Evolutionary conservation across 2,888 invertebrate genomes (phyloP).

Genomic region (Neoaliturus tenellus): DNA sequence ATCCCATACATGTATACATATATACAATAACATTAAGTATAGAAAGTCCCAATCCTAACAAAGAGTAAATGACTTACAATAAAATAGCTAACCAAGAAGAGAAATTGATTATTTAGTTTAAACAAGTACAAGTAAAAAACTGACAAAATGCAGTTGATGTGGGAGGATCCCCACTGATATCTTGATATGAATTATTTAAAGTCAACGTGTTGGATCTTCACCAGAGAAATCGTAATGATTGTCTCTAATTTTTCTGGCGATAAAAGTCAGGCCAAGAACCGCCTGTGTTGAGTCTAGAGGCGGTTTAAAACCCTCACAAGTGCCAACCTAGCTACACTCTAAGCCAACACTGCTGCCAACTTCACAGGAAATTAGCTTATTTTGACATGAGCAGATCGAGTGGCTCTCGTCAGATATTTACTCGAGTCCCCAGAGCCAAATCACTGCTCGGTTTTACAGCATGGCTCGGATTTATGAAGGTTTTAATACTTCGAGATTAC

Average conservation of each 20-base stretch:
- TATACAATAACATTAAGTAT: no score
- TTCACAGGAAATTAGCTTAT: conserved; percentile 2
- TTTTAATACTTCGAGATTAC: background rate
- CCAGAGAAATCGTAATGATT: background rate
- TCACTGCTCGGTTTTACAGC: background rate
- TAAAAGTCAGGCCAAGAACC: background rate
- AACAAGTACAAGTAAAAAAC: no score
- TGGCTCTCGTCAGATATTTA: background rate
- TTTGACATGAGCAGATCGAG: background rate
- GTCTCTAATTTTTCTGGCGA: background rate
- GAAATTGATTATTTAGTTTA: no score
- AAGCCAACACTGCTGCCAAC: conserved; percentile 2
- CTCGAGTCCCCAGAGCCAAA: background rate
- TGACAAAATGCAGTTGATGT: no score
- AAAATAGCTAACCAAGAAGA: no score
- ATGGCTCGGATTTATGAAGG: background rate
- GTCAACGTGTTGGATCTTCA: background rate
- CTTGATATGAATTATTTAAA: background rate
- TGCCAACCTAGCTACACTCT: background rate
- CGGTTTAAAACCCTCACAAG: background rate
- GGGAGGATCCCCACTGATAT: background rate
- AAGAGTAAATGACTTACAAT: no score
- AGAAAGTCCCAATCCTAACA: no score
- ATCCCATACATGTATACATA: no score
- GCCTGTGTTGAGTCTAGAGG: background rate